These are phyloP conservation scores for Drosophila mettleri DNA, from an alignment of 2,888 invertebrate species.

Conservation along the genomic window DNA sequence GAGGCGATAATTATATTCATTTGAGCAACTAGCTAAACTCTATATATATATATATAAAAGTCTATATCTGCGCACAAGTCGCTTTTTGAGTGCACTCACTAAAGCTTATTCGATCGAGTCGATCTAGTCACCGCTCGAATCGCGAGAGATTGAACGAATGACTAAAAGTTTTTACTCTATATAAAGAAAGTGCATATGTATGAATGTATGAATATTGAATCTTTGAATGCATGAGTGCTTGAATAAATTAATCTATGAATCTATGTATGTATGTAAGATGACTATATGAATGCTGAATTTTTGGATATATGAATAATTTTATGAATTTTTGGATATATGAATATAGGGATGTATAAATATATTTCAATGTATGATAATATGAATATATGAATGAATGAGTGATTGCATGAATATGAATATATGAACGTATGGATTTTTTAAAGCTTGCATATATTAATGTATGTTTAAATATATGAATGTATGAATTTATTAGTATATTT, in stretches of 20 bases:
- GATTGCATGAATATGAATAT: neutral
- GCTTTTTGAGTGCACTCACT: neutral
- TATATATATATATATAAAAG: neutral
- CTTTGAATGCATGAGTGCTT: neutral
- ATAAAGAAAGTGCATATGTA: neutral
- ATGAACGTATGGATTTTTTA: neutral
- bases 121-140: neutral
- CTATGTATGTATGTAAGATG: neutral
- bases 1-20: conserved; percentile 56
- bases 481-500: neutral
- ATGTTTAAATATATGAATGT: neutral
- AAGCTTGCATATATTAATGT: too few species aligned
- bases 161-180: neutral
- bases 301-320: too few species aligned
- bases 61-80: neutral
- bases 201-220: too few species aligned
- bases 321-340: neutral
- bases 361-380: too few species aligned
- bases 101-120: too few species aligned
- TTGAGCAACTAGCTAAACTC: conserved; percentile 13
- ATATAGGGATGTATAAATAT: neutral
- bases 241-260: neutral
- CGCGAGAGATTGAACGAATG: too few species aligned
- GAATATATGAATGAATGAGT: neutral
- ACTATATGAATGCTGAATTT: neutral